Evolutionary conservation across 2,113 vertebrate genomes (phyloP).

Genomic region (Mystacornis crossleyi): DNA sequence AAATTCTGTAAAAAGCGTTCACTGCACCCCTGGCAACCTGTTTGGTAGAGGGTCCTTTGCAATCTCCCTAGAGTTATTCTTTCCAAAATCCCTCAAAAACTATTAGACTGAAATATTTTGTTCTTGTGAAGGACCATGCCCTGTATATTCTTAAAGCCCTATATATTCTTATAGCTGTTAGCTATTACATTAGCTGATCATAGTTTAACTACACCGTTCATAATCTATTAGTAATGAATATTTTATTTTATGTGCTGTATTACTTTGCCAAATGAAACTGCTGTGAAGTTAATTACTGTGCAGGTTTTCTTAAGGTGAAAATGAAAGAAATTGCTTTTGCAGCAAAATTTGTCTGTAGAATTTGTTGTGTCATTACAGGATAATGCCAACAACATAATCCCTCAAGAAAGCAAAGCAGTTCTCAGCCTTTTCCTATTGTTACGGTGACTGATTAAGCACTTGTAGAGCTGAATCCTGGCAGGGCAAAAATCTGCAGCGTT

Average conservation of each 20-base stretch:
- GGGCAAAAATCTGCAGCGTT: constrained; percentile 7
- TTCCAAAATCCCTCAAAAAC: background rate
- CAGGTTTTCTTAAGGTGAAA: constrained; percentile 57
- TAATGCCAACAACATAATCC: constrained; percentile 35
- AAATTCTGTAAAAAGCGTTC: background rate
- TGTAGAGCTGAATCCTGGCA: background rate
- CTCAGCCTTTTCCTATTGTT: background rate
- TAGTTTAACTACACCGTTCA: constrained; percentile 63
- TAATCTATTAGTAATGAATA: constrained; percentile 65
- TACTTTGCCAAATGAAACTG: constrained; percentile 59
- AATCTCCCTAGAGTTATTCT: background rate
- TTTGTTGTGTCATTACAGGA: constrained; percentile 31
- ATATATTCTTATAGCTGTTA: background rate
- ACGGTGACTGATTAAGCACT: constrained; percentile 33
- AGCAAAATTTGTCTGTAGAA: constrained; percentile 35
- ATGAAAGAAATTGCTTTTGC: constrained; percentile 49
- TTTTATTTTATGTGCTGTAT: constrained; percentile 49
- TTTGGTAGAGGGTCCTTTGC: background rate
- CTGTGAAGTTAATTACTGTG: constrained; percentile 72
- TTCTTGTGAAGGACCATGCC: background rate
- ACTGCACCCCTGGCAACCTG: accelerated
- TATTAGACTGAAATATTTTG: background rate
- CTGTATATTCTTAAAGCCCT: background rate
- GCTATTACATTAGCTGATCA: constrained; percentile 20
- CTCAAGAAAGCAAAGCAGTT: constrained; percentile 43